Conservation (phyloP, 2,888 invertebrate species). For the Meteorus cinctellus region DNA sequence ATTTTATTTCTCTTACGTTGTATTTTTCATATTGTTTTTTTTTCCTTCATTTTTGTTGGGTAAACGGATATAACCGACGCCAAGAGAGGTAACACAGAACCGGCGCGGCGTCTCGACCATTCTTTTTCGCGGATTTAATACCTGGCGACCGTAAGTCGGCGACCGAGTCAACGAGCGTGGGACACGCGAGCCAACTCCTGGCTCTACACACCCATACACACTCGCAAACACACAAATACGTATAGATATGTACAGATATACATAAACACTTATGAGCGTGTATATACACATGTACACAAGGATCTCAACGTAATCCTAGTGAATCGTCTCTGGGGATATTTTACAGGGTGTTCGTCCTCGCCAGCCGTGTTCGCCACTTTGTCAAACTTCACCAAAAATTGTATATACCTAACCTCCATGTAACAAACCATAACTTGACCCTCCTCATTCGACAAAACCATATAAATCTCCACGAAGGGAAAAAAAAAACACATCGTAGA, state of each 20-base stretch:
- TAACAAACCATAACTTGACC: constrained; percentile 23
- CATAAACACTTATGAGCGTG: constrained; percentile 45
- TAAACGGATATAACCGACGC: constrained; percentile 34
- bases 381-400: constrained; percentile 48
- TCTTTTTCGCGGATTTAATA: constrained; percentile 62
- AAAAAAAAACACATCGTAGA: not conserved
- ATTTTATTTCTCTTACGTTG: not conserved
- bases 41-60: constrained; percentile 40
- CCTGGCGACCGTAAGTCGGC: constrained; percentile 59
- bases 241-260: not conserved
- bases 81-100: constrained; percentile 30
- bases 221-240: not conserved
- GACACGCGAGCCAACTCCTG: constrained; percentile 50
- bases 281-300: constrained; percentile 41
- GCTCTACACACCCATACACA: not conserved
- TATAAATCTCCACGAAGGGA: not conserved
- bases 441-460: constrained; percentile 16
- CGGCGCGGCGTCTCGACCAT: constrained; percentile 52
- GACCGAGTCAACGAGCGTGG: constrained; percentile 50
- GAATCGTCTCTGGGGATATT: constrained; percentile 63
- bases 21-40: not conserved
- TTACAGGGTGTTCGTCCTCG: constrained; percentile 58
- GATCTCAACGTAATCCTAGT: constrained; percentile 61
- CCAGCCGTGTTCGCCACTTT: constrained; percentile 54
- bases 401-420: not conserved